phyloP scores from a whole-genome alignment of 92 coral and sea anemone species.

The Diadumene lineata region DNA sequence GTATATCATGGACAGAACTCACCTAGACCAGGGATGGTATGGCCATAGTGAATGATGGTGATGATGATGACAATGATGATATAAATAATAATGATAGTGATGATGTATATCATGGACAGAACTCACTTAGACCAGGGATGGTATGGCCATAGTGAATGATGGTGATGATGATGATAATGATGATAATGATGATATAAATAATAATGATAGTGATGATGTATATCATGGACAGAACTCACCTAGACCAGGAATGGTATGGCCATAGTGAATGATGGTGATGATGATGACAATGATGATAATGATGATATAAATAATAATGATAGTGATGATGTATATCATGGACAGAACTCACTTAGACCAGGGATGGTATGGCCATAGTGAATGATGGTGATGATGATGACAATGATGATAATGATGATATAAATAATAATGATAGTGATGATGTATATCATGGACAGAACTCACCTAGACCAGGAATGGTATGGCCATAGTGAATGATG shows the following conservation, averaged over 20 bases:
- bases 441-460: background rate
- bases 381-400: conserved; percentile 6
- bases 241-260: conserved; percentile 7
- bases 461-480: too few relatives aligned
- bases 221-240: too few relatives aligned
- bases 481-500: background rate
- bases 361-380: background rate
- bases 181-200: background rate
- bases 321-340: too few relatives aligned
- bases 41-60: background rate
- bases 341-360: too few relatives aligned
- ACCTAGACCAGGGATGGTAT: too few relatives aligned
- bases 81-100: background rate
- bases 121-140: too few relatives aligned
- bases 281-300: background rate
- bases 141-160: too few relatives aligned
- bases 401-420: conserved; percentile 1
- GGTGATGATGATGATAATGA: background rate
- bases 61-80: background rate
- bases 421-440: background rate
- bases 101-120: background rate
- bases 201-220: conserved; percentile 3
- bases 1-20: background rate
- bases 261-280: conserved; percentile 1
- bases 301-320: background rate